A percentile compares a stretch with the other conserved stretches of the same genome.
These are phyloP conservation scores for Bombus pyrosoma DNA, from an alignment of 1,140 invertebrate genomes.

Conservation along the genomic window DNA sequence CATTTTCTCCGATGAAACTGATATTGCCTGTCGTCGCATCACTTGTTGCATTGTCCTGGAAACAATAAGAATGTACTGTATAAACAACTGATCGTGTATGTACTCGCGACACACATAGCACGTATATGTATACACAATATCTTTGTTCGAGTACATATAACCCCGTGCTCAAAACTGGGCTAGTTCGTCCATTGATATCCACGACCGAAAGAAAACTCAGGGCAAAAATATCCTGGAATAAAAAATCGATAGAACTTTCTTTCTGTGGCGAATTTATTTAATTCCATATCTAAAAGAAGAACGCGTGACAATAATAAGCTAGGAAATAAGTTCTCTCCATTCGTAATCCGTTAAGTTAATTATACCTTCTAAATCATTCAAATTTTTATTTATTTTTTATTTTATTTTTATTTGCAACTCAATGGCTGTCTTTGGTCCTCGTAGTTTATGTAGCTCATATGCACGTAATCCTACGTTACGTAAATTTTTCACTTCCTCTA, in stretches of 20 bases:
- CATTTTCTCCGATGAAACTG: conserved; percentile 63
- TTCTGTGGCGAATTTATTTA: too few species aligned
- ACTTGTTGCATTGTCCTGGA: conserved; percentile 75
- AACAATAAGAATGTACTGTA: conserved; percentile 59
- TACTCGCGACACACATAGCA: conserved; percentile 12
- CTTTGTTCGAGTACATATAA: conserved; percentile 20
- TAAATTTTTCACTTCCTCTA: background rate
- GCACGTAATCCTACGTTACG: background rate
- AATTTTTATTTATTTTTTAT: too few species aligned
- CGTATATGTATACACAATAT: conserved; percentile 8
- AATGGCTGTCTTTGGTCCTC: background rate
- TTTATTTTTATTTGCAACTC: too few species aligned
- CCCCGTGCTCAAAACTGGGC: conserved; percentile 25
- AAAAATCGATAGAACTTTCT: background rate
- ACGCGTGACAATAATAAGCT: background rate
- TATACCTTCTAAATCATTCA: background rate
- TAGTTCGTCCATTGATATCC: conserved; percentile 21
- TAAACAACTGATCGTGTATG: conserved; percentile 45
- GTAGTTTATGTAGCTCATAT: background rate
- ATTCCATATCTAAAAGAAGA: background rate
- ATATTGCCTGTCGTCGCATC: conserved; percentile 62
- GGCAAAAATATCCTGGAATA: background rate
- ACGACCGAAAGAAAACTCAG: background rate
- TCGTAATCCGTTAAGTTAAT: background rate
- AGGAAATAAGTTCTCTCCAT: background rate